These are phyloP conservation scores for Siderastrea siderea DNA, from an alignment of 92 coral and sea anemone species.

Conservation along the genomic window DNA sequence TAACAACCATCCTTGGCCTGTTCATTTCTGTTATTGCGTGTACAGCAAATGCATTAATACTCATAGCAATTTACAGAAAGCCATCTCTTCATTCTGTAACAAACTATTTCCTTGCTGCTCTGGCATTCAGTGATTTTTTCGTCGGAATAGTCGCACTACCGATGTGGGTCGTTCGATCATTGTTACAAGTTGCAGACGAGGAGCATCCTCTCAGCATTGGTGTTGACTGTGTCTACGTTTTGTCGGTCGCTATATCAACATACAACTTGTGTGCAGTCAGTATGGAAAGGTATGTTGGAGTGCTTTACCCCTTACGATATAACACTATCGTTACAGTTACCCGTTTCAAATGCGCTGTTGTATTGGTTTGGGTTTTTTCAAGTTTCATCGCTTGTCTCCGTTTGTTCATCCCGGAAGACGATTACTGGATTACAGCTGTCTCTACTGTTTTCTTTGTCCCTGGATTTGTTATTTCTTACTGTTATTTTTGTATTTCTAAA, in stretches of 20 bases:
- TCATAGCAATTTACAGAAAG: slow-evolving; percentile 20
- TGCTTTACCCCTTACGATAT: slow-evolving; percentile 57
- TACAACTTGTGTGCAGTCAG: slow-evolving; percentile 75
- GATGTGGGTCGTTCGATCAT: slow-evolving; percentile 17
- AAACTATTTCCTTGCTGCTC: slow-evolving; percentile 34
- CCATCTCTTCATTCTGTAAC: slow-evolving; percentile 32
- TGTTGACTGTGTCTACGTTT: slow-evolving; percentile 37
- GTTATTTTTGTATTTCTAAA: slow-evolving; percentile 28
- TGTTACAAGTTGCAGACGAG: slow-evolving; percentile 11
- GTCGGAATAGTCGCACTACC: slow-evolving; percentile 41
- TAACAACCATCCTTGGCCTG: slow-evolving; percentile 17
- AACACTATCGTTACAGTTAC: slow-evolving; percentile 12
- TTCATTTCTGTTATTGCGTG: slow-evolving; percentile 15
- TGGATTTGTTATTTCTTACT: slow-evolving; percentile 23
- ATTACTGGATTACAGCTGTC: slow-evolving; percentile 27
- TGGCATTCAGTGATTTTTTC: slow-evolving; percentile 41
- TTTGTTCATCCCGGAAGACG: slow-evolving; percentile 17
- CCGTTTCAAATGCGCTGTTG: slow-evolving; percentile 11
- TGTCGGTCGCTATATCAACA: slow-evolving; percentile 33
- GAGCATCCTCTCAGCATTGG: slow-evolving; percentile 20
- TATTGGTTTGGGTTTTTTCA: slow-evolving; percentile 30
- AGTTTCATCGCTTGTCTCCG: slow-evolving; percentile 30
- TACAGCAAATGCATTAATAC: slow-evolving; percentile 28
- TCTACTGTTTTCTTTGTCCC: slow-evolving; percentile 23
- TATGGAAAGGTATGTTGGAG: slow-evolving; percentile 63